Percentiles rank a stretch among this genome's conserved stretches.
Conservation (phyloP, 1,140 invertebrate species). For the Ceratina australensis region DNA sequence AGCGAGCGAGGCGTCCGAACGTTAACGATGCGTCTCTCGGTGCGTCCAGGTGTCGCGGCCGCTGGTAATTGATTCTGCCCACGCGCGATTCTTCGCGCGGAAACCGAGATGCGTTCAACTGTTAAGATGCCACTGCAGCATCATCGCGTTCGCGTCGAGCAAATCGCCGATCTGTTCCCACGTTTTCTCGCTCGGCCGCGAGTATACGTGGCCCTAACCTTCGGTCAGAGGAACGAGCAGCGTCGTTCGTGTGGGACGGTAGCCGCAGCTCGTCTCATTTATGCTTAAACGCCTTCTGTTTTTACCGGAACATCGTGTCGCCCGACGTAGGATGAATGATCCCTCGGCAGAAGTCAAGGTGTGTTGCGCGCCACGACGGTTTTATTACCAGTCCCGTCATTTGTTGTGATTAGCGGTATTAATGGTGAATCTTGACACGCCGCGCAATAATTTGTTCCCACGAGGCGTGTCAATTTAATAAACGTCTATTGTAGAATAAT, state of each 20-base stretch:
- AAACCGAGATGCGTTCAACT: background rate
- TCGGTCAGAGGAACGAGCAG: too few relatives aligned
- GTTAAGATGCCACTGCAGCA: constrained; percentile 37
- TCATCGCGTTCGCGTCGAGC: constrained; percentile 47
- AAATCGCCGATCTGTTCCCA: constrained; percentile 65
- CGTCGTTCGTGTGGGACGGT: constrained; percentile 57
- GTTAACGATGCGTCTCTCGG: constrained; percentile 44
- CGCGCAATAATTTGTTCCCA: too few relatives aligned
- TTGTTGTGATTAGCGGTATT: background rate
- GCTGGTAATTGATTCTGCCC: constrained; percentile 61
- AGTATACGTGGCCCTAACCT: too few relatives aligned
- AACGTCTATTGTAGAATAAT: too few relatives aligned
- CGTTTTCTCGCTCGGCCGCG: constrained; percentile 39
- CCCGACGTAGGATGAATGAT: background rate
- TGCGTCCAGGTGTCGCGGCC: constrained; percentile 53
- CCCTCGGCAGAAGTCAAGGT: background rate
- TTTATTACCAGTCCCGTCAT: background rate
- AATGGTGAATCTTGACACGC: background rate
- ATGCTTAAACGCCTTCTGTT: background rate
- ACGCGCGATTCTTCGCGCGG: constrained; percentile 36
- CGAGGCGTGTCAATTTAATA: too few relatives aligned
- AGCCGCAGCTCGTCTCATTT: background rate
- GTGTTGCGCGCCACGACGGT: background rate
- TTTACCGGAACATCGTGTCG: background rate
- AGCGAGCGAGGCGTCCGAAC: constrained; percentile 41